These are phyloP conservation scores for Urophycis tenuis DNA, from an alignment of 2,797 vertebrate genomes.

Conservation along the genomic window DNA sequence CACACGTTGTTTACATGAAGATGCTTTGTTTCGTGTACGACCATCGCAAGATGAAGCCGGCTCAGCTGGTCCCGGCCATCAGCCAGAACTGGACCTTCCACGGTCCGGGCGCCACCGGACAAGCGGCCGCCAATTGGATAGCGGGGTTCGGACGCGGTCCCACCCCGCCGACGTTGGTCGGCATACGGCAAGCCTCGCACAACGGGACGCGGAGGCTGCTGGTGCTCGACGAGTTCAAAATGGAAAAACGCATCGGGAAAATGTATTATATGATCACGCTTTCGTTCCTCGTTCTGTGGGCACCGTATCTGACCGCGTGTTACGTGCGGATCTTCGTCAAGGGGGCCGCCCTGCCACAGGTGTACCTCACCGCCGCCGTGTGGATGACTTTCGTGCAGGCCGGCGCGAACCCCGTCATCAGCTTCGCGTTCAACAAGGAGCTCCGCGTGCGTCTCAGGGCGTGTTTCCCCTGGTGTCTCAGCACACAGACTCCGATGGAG, in stretches of 20 bases:
- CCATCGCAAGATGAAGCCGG: slow-evolving; percentile 95
- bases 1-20: slow-evolving; percentile 89
- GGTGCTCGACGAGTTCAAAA: slow-evolving; percentile 94
- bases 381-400: slow-evolving; percentile 96
- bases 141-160: slow-evolving; percentile 93
- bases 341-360: slow-evolving; percentile 79
- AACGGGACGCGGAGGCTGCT: slow-evolving; percentile 83
- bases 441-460: slow-evolving; percentile 83
- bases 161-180: slow-evolving; percentile 90
- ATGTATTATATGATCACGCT: slow-evolving; percentile 97
- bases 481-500: slow-evolving; percentile 82
- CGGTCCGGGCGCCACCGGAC: slow-evolving; percentile 90
- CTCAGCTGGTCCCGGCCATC: slow-evolving; percentile 89
- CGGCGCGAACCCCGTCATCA: slow-evolving; percentile 89
- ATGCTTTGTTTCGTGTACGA: slow-evolving; percentile 93
- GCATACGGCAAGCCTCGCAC: slow-evolving; percentile 82
- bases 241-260: slow-evolving; percentile 90
- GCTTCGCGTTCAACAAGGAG: slow-evolving; percentile 94
- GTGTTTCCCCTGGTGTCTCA: slow-evolving; percentile 82
- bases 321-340: slow-evolving; percentile 87
- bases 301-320: slow-evolving; percentile 88
- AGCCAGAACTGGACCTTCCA: slow-evolving; percentile 99
- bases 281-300: slow-evolving; percentile 87
- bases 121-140: slow-evolving; percentile 96
- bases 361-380: slow-evolving; percentile 86